Evolutionary conservation across 2,113 vertebrate species (phyloP).

Genomic region (Vombatus ursinus): DNA sequence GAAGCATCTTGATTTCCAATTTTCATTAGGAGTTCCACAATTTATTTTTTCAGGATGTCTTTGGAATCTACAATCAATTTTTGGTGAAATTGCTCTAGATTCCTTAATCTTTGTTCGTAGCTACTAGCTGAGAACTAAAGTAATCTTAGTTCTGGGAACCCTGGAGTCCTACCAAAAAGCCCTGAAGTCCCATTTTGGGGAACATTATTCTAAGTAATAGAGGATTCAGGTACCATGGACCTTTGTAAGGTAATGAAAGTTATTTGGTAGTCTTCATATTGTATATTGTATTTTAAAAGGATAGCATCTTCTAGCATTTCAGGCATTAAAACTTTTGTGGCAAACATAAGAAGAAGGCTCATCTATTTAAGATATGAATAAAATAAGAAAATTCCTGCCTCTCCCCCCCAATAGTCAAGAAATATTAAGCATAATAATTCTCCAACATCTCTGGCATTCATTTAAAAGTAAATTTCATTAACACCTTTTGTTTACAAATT

Average conservation of each 20-base stretch:
- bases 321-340: not conserved
- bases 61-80: not conserved
- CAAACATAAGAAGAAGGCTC: no score
- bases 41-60: not conserved
- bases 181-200: not conserved
- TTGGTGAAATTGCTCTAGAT: constrained; percentile 7
- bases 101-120: not conserved
- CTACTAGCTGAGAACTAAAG: not conserved
- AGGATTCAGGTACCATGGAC: constrained; percentile 4
- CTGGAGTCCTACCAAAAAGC: not conserved
- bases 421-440: not conserved
- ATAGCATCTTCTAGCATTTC: not conserved
- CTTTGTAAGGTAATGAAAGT: not conserved
- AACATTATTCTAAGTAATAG: not conserved
- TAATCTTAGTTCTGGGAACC: not conserved
- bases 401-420: no score
- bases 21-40: not conserved
- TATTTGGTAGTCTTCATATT: constrained; percentile 19
- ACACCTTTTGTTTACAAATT: not conserved
- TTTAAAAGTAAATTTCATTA: not conserved
- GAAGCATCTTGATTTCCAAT: constrained; percentile 1
- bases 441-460: not conserved
- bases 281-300: not conserved
- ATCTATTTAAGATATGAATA: no score
- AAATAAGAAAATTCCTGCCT: not conserved